phyloP scores from a whole-genome alignment of 2,888 invertebrate genomes.

The Papilio elwesi region DNA sequence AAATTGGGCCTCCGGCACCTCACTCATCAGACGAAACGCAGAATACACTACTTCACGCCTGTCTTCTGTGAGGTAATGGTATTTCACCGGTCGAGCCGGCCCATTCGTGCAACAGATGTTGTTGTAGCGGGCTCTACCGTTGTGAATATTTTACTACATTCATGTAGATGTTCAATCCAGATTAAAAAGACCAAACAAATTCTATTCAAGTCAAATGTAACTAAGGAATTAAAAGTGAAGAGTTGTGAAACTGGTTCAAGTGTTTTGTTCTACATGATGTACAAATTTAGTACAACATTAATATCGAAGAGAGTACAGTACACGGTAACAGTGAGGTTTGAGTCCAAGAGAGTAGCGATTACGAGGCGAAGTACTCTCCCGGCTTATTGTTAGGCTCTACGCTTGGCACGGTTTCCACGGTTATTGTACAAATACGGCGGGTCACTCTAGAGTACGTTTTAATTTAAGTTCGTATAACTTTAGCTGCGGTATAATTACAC shows the following conservation, averaged over 20 bases:
- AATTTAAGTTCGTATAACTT: conserved; percentile 3
- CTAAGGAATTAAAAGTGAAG: conserved; percentile 15
- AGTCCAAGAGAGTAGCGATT: conserved; percentile 20
- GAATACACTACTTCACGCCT: no score
- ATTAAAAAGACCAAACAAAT: not conserved
- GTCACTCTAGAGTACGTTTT: conserved; percentile 11
- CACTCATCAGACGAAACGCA: no score
- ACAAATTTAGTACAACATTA: conserved; percentile 6
- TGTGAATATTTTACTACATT: no score
- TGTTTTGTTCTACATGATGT: conserved; percentile 7
- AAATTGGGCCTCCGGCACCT: no score
- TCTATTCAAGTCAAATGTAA: not conserved
- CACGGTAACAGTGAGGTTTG: not conserved
- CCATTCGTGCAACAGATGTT: no score
- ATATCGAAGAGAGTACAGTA: not conserved
- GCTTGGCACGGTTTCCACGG: conserved; percentile 16
- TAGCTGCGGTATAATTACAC: not conserved
- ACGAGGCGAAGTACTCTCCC: not conserved
- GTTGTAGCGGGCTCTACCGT: no score
- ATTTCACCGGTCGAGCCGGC: no score
- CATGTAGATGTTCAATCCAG: no score
- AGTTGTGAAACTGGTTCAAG: conserved; percentile 5
- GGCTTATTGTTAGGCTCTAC: conserved; percentile 8
- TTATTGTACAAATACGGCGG: not conserved
- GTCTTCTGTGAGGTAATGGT: no score